These are phyloP conservation scores for Drosophila lacicola DNA, from an alignment of 2,888 invertebrate genomes.

Conservation along the genomic window DNA sequence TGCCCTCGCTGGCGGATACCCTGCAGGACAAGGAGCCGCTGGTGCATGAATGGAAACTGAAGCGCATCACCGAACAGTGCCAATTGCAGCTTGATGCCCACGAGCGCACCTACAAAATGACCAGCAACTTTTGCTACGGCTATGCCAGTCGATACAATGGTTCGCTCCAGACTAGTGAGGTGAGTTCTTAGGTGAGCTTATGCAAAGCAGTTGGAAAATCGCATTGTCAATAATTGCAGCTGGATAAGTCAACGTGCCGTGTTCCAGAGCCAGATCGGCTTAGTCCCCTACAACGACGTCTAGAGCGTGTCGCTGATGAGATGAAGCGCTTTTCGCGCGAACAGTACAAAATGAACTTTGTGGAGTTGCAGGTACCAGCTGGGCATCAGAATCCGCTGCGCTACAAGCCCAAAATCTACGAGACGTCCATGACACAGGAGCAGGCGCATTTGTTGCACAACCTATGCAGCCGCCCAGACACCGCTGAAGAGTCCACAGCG, in stretches of 20 bases:
- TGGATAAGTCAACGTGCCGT: slow-evolving; percentile 65
- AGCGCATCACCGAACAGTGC: slow-evolving; percentile 82
- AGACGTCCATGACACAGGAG: slow-evolving; percentile 73
- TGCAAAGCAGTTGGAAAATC: not conserved
- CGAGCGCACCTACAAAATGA: slow-evolving; percentile 63
- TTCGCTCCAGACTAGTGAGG: slow-evolving; percentile 60
- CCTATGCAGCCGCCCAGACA: slow-evolving; percentile 62
- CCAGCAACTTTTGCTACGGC: slow-evolving; percentile 78
- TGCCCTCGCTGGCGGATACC: slow-evolving; percentile 39
- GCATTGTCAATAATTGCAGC: slow-evolving; percentile 37
- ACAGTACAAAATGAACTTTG: slow-evolving; percentile 83
- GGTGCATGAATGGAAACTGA: slow-evolving; percentile 71
- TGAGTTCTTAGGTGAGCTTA: not conserved
- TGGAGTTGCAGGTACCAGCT: slow-evolving; percentile 83
- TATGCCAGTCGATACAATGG: slow-evolving; percentile 75
- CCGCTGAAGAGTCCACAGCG: slow-evolving; percentile 10
- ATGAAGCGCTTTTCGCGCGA: slow-evolving; percentile 80
- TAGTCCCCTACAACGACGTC: slow-evolving; percentile 78
- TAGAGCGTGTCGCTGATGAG: slow-evolving; percentile 81
- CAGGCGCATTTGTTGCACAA: slow-evolving; percentile 80
- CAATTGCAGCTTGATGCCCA: slow-evolving; percentile 75
- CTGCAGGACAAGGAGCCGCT: slow-evolving; percentile 44
- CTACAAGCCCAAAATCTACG: slow-evolving; percentile 74
- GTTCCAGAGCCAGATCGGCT: slow-evolving; percentile 73
- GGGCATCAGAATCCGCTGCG: slow-evolving; percentile 83